These are phyloP conservation scores for Willisornis vidua DNA, from an alignment of 2,113 vertebrate species.

Conservation along the genomic window DNA sequence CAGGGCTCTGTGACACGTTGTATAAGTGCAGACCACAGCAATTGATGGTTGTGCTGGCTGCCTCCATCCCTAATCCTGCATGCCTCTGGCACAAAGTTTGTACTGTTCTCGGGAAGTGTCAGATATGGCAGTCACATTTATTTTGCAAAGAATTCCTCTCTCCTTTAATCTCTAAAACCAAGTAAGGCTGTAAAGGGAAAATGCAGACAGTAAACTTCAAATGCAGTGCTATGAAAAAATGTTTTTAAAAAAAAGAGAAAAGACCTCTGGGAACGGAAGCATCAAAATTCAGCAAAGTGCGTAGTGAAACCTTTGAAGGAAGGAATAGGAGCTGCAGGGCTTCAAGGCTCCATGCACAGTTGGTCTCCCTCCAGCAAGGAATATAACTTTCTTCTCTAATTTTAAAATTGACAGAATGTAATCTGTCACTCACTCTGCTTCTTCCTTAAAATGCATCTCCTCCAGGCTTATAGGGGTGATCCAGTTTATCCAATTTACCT, in stretches of 20 bases:
- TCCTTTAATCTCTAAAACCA: conserved; percentile 46
- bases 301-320: background rate
- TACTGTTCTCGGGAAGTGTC: conserved; percentile 37
- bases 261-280: conserved; percentile 11
- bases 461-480: background rate
- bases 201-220: conserved; percentile 49
- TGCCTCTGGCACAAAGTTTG: conserved; percentile 52
- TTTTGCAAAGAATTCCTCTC: conserved; percentile 2
- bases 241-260: background rate
- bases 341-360: accelerated
- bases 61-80: conserved; percentile 10
- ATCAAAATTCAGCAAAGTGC: background rate
- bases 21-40: conserved; percentile 18
- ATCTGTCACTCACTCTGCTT: background rate
- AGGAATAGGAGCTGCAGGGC: background rate
- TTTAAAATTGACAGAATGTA: background rate
- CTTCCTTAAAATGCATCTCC: background rate
- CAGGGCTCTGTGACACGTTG: conserved; percentile 15
- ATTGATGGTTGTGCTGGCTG: conserved; percentile 31
- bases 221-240: background rate
- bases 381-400: background rate
- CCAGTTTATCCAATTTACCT: background rate
- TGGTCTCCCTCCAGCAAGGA: background rate
- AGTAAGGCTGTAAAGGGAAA: conserved; percentile 38
- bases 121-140: conserved; percentile 26